These are phyloP conservation scores for Drosophila algonquin DNA, from an alignment of 2,888 invertebrate genomes.

Conservation along the genomic window DNA sequence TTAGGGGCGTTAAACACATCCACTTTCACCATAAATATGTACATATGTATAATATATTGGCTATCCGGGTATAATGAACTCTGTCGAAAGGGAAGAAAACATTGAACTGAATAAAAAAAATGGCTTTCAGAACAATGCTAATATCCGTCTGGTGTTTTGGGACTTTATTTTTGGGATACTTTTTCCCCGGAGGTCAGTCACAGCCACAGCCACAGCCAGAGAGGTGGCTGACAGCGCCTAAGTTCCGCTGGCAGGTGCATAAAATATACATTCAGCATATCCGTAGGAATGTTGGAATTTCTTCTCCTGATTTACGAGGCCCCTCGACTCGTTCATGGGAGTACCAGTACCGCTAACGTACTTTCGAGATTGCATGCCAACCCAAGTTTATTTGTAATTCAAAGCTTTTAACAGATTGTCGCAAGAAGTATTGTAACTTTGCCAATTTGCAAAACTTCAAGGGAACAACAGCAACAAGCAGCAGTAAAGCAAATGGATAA, in stretches of 20 bases:
- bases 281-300: conserved; percentile 16
- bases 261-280: conserved; percentile 40
- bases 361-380: neutral
- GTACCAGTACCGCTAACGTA: neutral
- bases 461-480: conserved; percentile 9
- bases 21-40: no score
- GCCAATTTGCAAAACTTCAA: conserved; percentile 56
- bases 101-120: conserved; percentile 1
- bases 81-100: conserved; percentile 1
- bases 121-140: conserved; percentile 28
- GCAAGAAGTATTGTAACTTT: conserved; percentile 48
- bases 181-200: conserved; percentile 20
- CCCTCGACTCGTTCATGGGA: conserved; percentile 24
- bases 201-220: conserved; percentile 22
- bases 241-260: conserved; percentile 13
- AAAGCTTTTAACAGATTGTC: conserved; percentile 56
- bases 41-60: no score
- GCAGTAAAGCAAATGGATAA: conserved; percentile 34
- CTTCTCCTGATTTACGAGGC: conserved; percentile 36
- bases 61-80: neutral
- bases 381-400: conserved; percentile 36
- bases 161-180: neutral
- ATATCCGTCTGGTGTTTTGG: conserved; percentile 26
- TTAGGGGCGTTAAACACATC: no score
- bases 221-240: conserved; percentile 5